Evolutionary conservation across 2,888 invertebrate species (phyloP).

Genomic region (Physocephala rufipes): DNA sequence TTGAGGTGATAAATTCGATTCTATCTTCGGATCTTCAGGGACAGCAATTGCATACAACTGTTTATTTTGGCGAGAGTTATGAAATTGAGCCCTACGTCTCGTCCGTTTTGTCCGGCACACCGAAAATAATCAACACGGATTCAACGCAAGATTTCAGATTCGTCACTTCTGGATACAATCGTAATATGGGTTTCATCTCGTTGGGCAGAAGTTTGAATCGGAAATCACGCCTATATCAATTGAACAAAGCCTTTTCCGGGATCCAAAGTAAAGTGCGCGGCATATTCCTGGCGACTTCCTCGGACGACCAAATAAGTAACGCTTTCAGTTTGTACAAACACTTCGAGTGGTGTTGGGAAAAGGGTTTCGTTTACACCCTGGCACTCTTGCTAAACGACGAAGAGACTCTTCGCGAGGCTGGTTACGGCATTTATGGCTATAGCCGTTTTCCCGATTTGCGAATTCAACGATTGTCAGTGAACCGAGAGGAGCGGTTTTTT

Average conservation of each 20-base stretch:
- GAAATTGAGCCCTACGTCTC: slow-evolving; percentile 44
- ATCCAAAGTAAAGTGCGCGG: slow-evolving; percentile 47
- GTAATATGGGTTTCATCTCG: slow-evolving; percentile 47
- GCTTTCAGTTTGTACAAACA: slow-evolving; percentile 42
- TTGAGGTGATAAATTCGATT: slow-evolving; percentile 43
- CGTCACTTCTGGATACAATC: slow-evolving; percentile 40
- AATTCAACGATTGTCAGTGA: slow-evolving; percentile 36
- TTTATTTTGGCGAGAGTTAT: slow-evolving; percentile 44
- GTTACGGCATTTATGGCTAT: slow-evolving; percentile 45
- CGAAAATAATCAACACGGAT: slow-evolving; percentile 48
- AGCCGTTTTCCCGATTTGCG: slow-evolving; percentile 44
- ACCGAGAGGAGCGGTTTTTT: slow-evolving; percentile 41
- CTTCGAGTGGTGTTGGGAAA: slow-evolving; percentile 52
- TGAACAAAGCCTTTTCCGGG: slow-evolving; percentile 46
- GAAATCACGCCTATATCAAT: slow-evolving; percentile 45
- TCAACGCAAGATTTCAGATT: background rate
- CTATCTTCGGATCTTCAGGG: slow-evolving; percentile 39
- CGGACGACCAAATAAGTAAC: slow-evolving; percentile 4
- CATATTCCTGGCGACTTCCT: slow-evolving; percentile 44
- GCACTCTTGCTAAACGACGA: slow-evolving; percentile 42
- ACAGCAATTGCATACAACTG: slow-evolving; percentile 43
- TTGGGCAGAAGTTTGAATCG: slow-evolving; percentile 41
- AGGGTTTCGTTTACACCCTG: slow-evolving; percentile 48
- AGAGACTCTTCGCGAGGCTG: background rate
- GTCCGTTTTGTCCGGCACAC: slow-evolving; percentile 39